Conservation (phyloP, 2,797 vertebrate genomes). For the Cottoperca gobio region DNA sequence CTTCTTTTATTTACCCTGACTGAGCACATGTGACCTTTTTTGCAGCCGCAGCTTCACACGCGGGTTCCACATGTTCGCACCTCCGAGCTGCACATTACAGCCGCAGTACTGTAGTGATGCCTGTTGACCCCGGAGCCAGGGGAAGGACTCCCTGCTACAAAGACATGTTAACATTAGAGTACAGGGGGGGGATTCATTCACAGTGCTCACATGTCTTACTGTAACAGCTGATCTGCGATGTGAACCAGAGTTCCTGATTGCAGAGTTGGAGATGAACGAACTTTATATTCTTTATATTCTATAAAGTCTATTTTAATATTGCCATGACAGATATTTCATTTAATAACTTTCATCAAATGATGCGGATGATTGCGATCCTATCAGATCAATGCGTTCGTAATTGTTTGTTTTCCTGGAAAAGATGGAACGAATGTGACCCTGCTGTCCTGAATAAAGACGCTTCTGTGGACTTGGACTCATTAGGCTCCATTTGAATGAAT, state of each 20-base stretch:
- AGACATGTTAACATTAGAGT: not conserved
- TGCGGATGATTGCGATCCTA: not conserved
- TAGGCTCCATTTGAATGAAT: not conserved
- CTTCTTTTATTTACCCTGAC: slow-evolving; percentile 10
- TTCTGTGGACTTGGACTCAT: not conserved
- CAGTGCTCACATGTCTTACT: not conserved
- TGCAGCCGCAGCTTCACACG: slow-evolving; percentile 16
- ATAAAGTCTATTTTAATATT: too few species aligned
- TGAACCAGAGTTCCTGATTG: not conserved
- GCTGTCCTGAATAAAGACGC: not conserved
- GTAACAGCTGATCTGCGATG: not conserved
- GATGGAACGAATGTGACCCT: not conserved
- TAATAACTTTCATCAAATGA: not conserved
- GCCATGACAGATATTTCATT: not conserved
- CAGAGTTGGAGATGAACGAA: too few species aligned
- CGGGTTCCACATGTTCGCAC: slow-evolving; percentile 32
- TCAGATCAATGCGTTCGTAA: not conserved
- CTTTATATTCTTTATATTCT: too few species aligned
- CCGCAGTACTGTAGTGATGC: not conserved
- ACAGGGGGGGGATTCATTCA: slow-evolving; percentile 3
- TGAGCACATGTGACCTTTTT: not conserved
- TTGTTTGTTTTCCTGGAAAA: not conserved
- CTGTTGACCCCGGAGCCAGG: slow-evolving; percentile 6
- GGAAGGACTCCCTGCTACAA: not conserved
- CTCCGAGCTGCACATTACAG: slow-evolving; percentile 29